Conservation (phyloP, 2,113 vertebrate genomes). For the Solea solea region DNA sequence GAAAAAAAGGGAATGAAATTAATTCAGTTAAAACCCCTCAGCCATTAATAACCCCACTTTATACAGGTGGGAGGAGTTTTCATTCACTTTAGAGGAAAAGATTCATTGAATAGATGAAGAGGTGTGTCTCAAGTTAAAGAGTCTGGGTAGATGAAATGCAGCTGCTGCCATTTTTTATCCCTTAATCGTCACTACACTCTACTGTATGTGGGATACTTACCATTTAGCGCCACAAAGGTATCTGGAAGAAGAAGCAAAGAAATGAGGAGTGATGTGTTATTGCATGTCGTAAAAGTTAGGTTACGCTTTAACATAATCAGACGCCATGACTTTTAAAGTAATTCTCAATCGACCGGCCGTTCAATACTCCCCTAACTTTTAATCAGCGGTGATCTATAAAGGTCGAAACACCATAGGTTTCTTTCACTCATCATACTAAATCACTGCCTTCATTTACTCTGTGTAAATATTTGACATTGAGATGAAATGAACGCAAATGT, state of each 20-base stretch:
- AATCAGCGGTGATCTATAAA: conserved; percentile 59
- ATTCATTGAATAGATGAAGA: conserved; percentile 66
- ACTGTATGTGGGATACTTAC: conserved; percentile 82
- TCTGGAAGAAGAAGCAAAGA: conserved; percentile 82
- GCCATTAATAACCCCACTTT: conserved; percentile 73
- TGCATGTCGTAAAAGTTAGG: conserved; percentile 42
- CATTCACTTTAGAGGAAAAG: conserved; percentile 72
- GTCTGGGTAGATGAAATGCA: conserved; percentile 59
- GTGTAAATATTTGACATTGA: conserved; percentile 38
- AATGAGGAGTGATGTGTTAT: conserved; percentile 70
- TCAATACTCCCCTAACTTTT: conserved; percentile 48
- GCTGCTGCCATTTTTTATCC: conserved; percentile 42
- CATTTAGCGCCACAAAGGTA: conserved; percentile 97
- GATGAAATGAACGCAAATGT: conserved; percentile 41
- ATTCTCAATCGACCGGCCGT: conserved; percentile 57
- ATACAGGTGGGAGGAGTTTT: conserved; percentile 74
- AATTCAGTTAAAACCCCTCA: conserved; percentile 64
- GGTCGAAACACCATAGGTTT: conserved; percentile 26
- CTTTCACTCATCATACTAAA: background rate
- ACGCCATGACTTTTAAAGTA: conserved; percentile 63
- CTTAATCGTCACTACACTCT: conserved; percentile 38
- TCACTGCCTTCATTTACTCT: conserved; percentile 30
- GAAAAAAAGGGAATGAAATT: conserved; percentile 77
- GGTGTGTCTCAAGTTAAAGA: conserved; percentile 65
- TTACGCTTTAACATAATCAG: conserved; percentile 55